Evolutionary conservation across 2,888 invertebrate species (phyloP).

Genomic region (Spodoptera littoralis): DNA sequence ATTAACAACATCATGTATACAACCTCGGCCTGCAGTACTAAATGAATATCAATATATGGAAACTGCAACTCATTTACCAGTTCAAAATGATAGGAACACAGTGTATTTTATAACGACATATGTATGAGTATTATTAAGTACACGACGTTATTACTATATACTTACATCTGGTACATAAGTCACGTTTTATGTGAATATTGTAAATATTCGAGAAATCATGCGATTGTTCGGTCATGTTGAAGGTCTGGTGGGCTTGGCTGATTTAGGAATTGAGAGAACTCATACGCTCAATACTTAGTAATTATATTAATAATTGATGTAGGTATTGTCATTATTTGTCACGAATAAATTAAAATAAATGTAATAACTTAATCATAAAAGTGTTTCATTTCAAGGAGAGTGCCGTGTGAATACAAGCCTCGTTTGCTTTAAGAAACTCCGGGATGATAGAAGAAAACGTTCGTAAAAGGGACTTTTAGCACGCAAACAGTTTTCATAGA

Average conservation of each 20-base stretch:
- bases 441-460: conserved; percentile 52
- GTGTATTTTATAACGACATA: conserved; percentile 53
- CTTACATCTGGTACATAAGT: conserved; percentile 47
- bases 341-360: conserved; percentile 81
- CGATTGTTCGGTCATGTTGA: conserved; percentile 62
- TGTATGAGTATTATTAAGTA: conserved; percentile 46
- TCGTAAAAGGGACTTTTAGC: conserved; percentile 64
- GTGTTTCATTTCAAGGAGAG: conserved; percentile 58
- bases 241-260: conserved; percentile 79
- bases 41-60: conserved; percentile 18
- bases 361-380: conserved; percentile 71
- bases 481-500: conserved; percentile 77
- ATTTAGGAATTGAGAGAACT: conserved; percentile 86
- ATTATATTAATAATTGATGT: conserved; percentile 73
- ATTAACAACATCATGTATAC: background rate
- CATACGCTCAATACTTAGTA: conserved; percentile 84
- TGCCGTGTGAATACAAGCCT: conserved; percentile 25
- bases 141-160: conserved; percentile 47
- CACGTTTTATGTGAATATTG: conserved; percentile 64
- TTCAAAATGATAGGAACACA: conserved; percentile 51
- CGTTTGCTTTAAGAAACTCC: conserved; percentile 50
- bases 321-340: conserved; percentile 84
- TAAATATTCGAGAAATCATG: conserved; percentile 66
- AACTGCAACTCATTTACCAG: conserved; percentile 33
- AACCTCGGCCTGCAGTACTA: conserved; percentile 43